Conservation (phyloP, 2,113 vertebrate species). For the Phasianus colchicus region DNA sequence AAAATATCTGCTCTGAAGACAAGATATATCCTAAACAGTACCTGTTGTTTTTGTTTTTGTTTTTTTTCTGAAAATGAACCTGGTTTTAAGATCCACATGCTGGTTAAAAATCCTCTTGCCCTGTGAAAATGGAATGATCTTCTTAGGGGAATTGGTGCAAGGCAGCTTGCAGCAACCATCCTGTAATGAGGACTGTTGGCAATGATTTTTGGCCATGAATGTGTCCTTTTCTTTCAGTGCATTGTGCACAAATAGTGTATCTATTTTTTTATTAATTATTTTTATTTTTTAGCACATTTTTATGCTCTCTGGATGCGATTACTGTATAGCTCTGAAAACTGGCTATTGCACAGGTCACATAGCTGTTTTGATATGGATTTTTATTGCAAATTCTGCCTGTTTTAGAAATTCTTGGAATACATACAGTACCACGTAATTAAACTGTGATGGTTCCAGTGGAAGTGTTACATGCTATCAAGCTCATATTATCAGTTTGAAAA, state of each 20-base stretch:
- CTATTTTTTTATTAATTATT: neutral
- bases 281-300: neutral
- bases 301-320: neutral
- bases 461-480: neutral
- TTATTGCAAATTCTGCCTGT: slow-evolving; percentile 12
- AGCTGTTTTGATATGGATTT: slow-evolving; percentile 12
- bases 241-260: neutral
- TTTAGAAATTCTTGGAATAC: slow-evolving; percentile 26
- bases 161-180: neutral
- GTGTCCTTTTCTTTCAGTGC: neutral
- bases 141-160: accelerated
- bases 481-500: neutral
- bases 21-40: neutral
- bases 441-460: neutral
- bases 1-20: neutral
- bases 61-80: neutral
- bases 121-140: neutral
- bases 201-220: neutral
- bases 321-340: neutral
- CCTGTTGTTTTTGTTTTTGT: neutral
- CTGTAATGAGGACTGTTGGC: neutral
- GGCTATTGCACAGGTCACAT: neutral
- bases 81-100: neutral
- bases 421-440: neutral
- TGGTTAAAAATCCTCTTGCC: neutral